Conservation (phyloP, 2,888 invertebrate genomes). For the Dinocampus coccinellae region DNA sequence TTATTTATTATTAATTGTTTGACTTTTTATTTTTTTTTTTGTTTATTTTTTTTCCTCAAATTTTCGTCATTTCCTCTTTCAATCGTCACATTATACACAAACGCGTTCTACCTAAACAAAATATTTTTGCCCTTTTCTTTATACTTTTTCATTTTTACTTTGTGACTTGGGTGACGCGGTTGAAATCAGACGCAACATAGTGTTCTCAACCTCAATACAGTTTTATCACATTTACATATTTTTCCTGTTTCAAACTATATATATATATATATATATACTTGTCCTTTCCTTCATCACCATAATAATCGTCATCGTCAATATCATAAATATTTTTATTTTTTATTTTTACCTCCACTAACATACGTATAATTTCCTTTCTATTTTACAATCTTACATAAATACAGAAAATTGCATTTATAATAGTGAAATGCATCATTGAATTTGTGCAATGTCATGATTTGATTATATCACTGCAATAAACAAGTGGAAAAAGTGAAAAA, state of each 20-base stretch:
- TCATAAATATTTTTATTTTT: no score
- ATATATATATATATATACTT: not conserved
- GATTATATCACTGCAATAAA: no score
- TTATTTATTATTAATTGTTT: no score
- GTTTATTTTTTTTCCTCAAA: not conserved
- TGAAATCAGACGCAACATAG: constrained; percentile 1
- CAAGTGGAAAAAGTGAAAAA: no score
- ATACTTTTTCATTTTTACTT: not conserved
- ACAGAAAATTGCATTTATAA: no score
- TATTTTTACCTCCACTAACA: no score
- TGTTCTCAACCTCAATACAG: constrained; percentile 9
- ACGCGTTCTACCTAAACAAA: constrained; percentile 13
- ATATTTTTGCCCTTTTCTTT: constrained; percentile 10
- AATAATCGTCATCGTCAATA: no score
- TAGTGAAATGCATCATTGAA: no score
- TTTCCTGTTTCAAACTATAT: not conserved
- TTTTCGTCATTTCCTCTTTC: not conserved
- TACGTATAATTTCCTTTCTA: no score
- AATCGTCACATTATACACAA: not conserved
- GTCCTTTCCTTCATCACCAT: no score
- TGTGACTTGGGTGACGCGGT: constrained; percentile 8
- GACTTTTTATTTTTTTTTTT: constrained; percentile 8
- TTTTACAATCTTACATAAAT: no score
- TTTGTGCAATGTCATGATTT: no score
- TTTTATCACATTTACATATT: not conserved